These are phyloP conservation scores for Callyntrura guangdongensis DNA, from an alignment of 2,888 invertebrate species.

Conservation along the genomic window DNA sequence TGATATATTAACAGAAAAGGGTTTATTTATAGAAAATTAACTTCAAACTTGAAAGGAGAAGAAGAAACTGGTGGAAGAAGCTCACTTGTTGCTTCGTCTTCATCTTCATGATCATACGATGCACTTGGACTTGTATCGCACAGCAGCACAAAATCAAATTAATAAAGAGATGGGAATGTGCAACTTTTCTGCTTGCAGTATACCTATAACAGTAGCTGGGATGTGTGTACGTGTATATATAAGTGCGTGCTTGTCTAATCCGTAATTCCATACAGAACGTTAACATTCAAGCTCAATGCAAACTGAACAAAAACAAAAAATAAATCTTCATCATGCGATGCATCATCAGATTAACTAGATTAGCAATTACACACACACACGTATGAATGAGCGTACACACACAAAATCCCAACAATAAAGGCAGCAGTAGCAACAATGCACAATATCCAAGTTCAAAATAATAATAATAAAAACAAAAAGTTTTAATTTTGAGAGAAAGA, in stretches of 20 bases:
- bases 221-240: neutral
- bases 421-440: neutral
- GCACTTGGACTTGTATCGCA: neutral
- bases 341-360: conserved; percentile 29
- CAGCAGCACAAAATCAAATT: neutral
- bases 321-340: conserved; percentile 10
- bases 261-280: neutral
- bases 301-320: neutral
- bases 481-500: conserved; percentile 6
- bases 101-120: neutral
- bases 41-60: no score
- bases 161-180: neutral
- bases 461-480: neutral
- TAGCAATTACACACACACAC: neutral
- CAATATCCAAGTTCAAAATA: neutral
- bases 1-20: no score
- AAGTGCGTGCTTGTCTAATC: conserved; percentile 12
- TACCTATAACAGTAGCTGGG: neutral
- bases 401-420: neutral
- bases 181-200: neutral
- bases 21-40: no score
- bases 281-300: neutral
- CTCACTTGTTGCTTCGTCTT: neutral
- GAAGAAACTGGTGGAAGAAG: neutral
- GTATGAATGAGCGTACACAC: neutral